phyloP scores from a whole-genome alignment of 2,888 invertebrate species.

The Pammene aurita region DNA sequence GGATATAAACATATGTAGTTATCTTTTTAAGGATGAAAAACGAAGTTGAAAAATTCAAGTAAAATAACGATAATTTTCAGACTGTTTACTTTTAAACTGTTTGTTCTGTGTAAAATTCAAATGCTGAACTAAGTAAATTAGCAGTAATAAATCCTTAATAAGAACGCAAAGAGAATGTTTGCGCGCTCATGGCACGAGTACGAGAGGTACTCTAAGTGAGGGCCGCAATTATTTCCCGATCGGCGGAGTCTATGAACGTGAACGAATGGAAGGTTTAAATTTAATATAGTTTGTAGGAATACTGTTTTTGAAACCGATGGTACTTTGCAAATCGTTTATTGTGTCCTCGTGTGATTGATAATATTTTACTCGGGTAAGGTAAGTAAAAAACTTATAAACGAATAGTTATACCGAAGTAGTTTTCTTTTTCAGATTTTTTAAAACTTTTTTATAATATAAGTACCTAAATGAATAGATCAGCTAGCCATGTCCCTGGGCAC shows the following conservation, averaged over 20 bases:
- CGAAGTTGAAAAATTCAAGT: too few species aligned
- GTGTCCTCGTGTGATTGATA: too few species aligned
- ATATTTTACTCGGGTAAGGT: neutral
- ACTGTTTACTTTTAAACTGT: too few species aligned
- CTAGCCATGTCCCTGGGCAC: too few species aligned
- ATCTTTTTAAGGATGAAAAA: too few species aligned
- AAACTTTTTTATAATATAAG: too few species aligned
- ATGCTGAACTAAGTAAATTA: conserved; percentile 22
- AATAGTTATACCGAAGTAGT: too few species aligned
- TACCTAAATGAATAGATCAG: too few species aligned
- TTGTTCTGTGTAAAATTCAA: conserved; percentile 4
- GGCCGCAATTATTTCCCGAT: conserved; percentile 77
- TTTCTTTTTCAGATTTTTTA: too few species aligned
- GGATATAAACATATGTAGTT: too few species aligned
- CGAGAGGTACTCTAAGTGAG: conserved; percentile 33
- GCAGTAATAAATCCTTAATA: conserved; percentile 18
- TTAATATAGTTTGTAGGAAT: neutral
- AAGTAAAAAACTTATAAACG: neutral
- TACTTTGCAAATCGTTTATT: neutral
- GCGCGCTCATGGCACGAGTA: conserved; percentile 18
- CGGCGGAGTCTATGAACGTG: conserved; percentile 48
- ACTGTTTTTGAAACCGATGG: neutral
- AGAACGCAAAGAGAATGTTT: conserved; percentile 17
- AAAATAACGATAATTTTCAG: too few species aligned
- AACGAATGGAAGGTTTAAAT: neutral